Base-by-base conservation (phyloP, 2,113 vertebrate species). In the Thinocorus orbignyianus region DNA sequence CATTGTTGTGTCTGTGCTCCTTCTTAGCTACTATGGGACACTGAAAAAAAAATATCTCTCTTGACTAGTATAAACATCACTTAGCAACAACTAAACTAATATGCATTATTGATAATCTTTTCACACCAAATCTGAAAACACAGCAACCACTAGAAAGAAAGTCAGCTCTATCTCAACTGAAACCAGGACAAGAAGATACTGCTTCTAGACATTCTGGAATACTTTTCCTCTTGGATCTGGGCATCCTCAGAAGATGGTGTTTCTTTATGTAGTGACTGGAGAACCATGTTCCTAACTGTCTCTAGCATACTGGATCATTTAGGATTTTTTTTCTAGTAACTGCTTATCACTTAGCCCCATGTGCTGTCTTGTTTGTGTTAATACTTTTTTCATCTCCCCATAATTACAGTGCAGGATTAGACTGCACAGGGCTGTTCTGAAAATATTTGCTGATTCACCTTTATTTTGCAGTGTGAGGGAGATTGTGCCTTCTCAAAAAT, bases 381-480 rank as follows among this genome's bases (percentile, higher is more conserved):
- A 48, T 77, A 65, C 4, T 64, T 49, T 70, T 84, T 86, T 71
- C 33, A 33, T 92, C 24, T 91, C 78, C 61, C 14, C 22, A 31
- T 74, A 74, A 54, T 69, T 44, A 81, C 60, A 70, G 42, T 81
- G 64, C 48, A 48, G 26, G 39, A 87, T 91, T 85, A 79, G 83
- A n/a, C 25, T 7, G 3, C 49, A 71, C 6, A n/a, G 41, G 20
- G 7, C 39, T 84, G 26, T 78, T 81, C 30, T 61, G 48, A 79
- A 92, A 87, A 64, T 69, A 72, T 79, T 82, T 92, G 54, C 74
- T 93, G 58, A 80, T 74, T 93, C n/a, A 78, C 49, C 24, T 87
- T 60, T 52, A 37, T 81, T 91, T 89, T 93, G 72, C 44, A 60
- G 14, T 10, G 8, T 37, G 64, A 37, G 51, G 76, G 60, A 70